phyloP scores from a whole-genome alignment of 2,113 vertebrate species.

The Gobio gobio region DNA sequence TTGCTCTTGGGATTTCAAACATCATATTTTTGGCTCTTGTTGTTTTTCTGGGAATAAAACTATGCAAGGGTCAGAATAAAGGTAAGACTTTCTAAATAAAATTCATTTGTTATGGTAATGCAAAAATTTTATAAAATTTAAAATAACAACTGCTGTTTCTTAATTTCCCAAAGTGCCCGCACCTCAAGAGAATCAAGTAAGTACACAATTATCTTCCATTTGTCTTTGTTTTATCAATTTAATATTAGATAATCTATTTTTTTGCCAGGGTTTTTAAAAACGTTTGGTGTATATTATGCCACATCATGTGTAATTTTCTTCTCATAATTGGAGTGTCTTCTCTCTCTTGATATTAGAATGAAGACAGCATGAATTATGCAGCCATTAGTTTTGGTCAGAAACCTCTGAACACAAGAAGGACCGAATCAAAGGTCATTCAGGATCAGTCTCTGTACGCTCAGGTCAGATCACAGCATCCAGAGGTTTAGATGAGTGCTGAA shows the following conservation, averaged over 20 bases:
- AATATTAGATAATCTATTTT: neutral
- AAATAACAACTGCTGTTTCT: neutral
- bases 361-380: neutral
- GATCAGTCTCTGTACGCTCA: neutral
- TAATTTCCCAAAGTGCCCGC: neutral
- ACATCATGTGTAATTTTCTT: neutral
- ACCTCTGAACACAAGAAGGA: neutral
- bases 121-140: neutral
- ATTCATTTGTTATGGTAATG: neutral
- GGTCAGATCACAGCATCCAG: neutral
- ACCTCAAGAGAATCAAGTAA: neutral
- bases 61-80: neutral
- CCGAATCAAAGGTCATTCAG: neutral
- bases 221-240: neutral
- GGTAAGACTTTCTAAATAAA: neutral
- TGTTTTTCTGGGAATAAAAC: constrained; percentile 29
- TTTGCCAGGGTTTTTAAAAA: too few species aligned
- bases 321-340: neutral
- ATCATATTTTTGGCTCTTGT: neutral
- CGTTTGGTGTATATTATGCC: neutral
- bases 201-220: neutral
- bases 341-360: neutral
- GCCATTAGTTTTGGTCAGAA: neutral
- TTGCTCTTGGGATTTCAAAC: constrained; percentile 21
- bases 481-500: neutral